Evolutionary conservation across 2,888 invertebrate species (phyloP).

Genomic region (Ectemnius cavifrons): DNA sequence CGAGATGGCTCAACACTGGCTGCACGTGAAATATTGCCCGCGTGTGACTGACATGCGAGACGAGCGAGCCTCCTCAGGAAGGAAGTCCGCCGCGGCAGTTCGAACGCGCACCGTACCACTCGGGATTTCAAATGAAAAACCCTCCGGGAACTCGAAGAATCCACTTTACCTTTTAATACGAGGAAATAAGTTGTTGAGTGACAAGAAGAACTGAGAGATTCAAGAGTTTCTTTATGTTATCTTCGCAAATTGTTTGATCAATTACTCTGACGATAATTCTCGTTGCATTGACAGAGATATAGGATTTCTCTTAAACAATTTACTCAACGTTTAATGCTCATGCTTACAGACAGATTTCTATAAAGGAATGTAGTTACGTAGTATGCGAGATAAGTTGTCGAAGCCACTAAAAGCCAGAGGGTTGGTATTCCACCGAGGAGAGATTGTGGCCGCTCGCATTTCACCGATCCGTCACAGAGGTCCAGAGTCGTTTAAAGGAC

Average conservation of each 20-base stretch:
- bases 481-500: constrained; percentile 51
- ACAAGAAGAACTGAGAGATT: neutral
- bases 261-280: no score
- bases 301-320: no score
- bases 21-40: constrained; percentile 64
- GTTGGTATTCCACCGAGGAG: neutral
- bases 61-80: constrained; percentile 42
- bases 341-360: no score
- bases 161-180: no score
- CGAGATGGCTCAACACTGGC: constrained; percentile 27
- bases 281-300: no score
- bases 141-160: constrained; percentile 1
- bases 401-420: neutral
- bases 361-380: no score
- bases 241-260: no score
- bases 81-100: constrained; percentile 34
- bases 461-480: constrained; percentile 28
- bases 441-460: constrained; percentile 32
- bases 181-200: neutral
- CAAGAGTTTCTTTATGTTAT: neutral
- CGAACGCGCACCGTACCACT: constrained; percentile 23
- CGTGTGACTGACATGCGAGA: constrained; percentile 67
- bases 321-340: no score
- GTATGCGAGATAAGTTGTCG: no score
- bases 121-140: constrained; percentile 23